These are phyloP conservation scores for Odontocolon sp. DNA, from an alignment of 2,888 invertebrate genomes.

Conservation along the genomic window DNA sequence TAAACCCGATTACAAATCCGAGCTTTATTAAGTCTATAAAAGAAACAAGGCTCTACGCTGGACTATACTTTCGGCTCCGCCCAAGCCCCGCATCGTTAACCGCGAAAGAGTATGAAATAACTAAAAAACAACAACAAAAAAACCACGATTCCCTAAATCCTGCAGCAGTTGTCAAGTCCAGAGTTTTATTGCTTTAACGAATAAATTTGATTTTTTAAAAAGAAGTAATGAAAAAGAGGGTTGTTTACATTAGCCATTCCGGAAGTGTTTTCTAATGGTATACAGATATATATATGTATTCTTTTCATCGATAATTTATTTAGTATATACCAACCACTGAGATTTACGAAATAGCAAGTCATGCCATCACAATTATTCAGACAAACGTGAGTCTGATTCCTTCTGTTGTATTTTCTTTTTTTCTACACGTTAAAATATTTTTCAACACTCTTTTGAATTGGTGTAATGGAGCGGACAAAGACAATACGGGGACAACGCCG, in stretches of 20 bases:
- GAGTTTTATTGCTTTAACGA: no score
- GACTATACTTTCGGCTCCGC: constrained; percentile 31
- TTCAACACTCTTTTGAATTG: not conserved
- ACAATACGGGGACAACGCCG: not conserved
- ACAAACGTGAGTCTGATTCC: constrained; percentile 22
- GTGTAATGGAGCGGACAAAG: not conserved
- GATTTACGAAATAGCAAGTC: constrained; percentile 74
- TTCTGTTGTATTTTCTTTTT: not conserved
- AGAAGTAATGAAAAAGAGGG: no score
- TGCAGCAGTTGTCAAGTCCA: no score
- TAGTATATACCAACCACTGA: constrained; percentile 68
- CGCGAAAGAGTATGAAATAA: no score
- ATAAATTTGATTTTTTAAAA: no score
- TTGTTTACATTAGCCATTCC: no score
- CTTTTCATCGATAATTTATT: not conserved
- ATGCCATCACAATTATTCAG: constrained; percentile 65
- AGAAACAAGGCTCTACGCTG: not conserved
- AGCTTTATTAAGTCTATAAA: not conserved
- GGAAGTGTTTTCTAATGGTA: no score
- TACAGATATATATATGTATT: not conserved
- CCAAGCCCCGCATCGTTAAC: constrained; percentile 15
- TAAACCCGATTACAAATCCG: not conserved
- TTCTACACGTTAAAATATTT: no score
- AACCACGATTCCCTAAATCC: no score
- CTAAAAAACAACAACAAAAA: no score